Evolutionary conservation across 2,113 vertebrate genomes (phyloP).

Genomic region (Pachypanchax playfairii): DNA sequence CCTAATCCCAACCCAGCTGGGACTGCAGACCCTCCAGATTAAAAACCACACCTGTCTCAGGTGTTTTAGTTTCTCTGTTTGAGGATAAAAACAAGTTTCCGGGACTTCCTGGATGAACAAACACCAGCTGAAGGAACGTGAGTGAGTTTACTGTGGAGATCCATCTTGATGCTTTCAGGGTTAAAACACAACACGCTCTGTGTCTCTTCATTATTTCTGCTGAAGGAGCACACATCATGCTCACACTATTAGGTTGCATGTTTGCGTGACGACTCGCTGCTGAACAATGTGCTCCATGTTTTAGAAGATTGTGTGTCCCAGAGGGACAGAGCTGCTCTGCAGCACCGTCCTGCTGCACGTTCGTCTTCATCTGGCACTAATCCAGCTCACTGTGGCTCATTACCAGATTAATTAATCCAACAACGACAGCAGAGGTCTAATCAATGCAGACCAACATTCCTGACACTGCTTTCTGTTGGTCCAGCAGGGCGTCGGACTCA

Average conservation of each 20-base stretch:
- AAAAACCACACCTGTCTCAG: no score
- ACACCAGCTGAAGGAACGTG: no score
- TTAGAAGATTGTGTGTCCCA: constrained; percentile 3
- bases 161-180: no score
- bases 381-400: constrained; percentile 48
- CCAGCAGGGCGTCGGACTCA: no score
- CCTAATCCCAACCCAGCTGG: no score
- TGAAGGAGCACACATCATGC: fast-evolving
- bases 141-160: no score
- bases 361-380: constrained; percentile 19
- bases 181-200: no score
- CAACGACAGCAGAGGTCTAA: constrained; percentile 30
- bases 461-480: neutral
- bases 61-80: no score
- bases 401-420: constrained; percentile 46
- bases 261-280: constrained; percentile 16
- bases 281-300: neutral
- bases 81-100: no score
- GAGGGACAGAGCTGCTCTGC: neutral
- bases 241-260: neutral
- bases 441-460: constrained; percentile 35
- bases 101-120: no score
- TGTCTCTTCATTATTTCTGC: fast-evolving
- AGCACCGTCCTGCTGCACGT: neutral
- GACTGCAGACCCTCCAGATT: no score